Conservation (phyloP, 2,888 invertebrate genomes). For the Ophion ellenae region DNA sequence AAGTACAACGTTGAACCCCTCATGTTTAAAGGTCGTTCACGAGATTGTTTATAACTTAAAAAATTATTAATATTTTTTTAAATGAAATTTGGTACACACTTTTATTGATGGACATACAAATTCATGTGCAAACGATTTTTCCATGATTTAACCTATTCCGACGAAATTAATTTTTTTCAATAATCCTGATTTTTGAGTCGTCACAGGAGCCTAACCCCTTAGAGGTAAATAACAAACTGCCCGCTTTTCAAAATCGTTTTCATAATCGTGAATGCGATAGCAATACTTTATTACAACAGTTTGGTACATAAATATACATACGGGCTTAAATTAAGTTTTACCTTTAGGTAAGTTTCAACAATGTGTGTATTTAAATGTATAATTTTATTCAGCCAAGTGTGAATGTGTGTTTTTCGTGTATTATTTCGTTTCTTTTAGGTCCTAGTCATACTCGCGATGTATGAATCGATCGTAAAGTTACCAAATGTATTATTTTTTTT, state of each 20-base stretch:
- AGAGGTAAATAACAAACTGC: background rate
- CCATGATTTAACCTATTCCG: too few species aligned
- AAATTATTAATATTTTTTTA: too few species aligned
- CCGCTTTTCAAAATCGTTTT: constrained; percentile 52
- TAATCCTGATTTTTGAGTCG: too few species aligned
- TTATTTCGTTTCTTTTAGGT: constrained; percentile 33
- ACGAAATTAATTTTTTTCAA: too few species aligned
- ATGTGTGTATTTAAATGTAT: constrained; percentile 61
- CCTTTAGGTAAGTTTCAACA: constrained; percentile 71
- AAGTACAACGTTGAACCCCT: too few species aligned
- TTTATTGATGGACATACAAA: too few species aligned
- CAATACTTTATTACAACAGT: constrained; percentile 82
- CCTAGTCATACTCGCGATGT: constrained; percentile 48
- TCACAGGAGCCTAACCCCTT: too few species aligned
- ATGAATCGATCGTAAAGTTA: constrained; percentile 50
- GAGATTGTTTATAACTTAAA: too few species aligned
- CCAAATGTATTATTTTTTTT: constrained; percentile 30
- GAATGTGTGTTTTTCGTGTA: constrained; percentile 45
- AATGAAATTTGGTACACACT: too few species aligned
- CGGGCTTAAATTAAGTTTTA: constrained; percentile 77
- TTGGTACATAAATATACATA: constrained; percentile 83
- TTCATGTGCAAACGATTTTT: too few species aligned
- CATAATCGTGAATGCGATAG: constrained; percentile 76
- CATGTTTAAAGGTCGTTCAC: too few species aligned
- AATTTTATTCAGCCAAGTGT: constrained; percentile 34